Conservation (phyloP, 2,888 invertebrate genomes). For the Anorthoa munda region DNA sequence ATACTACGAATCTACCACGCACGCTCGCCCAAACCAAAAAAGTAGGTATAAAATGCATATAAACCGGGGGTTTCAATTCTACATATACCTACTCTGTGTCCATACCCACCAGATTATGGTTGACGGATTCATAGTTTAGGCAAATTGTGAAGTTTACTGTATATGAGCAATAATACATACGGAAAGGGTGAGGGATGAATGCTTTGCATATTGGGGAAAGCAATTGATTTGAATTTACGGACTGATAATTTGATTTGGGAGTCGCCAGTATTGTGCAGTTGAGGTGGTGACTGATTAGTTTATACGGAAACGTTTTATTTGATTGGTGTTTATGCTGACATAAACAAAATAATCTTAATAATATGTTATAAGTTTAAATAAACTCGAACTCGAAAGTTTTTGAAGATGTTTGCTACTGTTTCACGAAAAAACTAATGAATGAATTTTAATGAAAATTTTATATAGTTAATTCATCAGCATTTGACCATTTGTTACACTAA, state of each 20-base stretch:
- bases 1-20: neutral
- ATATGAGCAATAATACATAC: constrained; percentile 71
- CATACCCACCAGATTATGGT: constrained; percentile 72
- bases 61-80: neutral
- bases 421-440: too few relatives aligned
- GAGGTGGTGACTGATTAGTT: constrained; percentile 26
- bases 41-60: neutral
- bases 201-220: constrained; percentile 62
- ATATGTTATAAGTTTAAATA: too few relatives aligned
- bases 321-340: neutral
- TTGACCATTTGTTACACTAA: too few relatives aligned
- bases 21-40: too few relatives aligned
- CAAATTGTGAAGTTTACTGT: constrained; percentile 82
- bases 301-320: neutral
- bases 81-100: constrained; percentile 21
- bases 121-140: constrained; percentile 82
- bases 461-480: too few relatives aligned
- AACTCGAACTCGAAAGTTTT: too few relatives aligned
- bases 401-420: too few relatives aligned
- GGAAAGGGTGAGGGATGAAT: constrained; percentile 52
- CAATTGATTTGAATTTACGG: constrained; percentile 67
- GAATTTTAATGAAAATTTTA: too few relatives aligned
- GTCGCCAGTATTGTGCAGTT: constrained; percentile 24
- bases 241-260: constrained; percentile 54
- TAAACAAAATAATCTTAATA: neutral